Evolutionary conservation across 2,888 invertebrate genomes (phyloP), one percentile per base, ranked within the genome.

Genomic region (Acanthacorydalis orientalis): DNA sequence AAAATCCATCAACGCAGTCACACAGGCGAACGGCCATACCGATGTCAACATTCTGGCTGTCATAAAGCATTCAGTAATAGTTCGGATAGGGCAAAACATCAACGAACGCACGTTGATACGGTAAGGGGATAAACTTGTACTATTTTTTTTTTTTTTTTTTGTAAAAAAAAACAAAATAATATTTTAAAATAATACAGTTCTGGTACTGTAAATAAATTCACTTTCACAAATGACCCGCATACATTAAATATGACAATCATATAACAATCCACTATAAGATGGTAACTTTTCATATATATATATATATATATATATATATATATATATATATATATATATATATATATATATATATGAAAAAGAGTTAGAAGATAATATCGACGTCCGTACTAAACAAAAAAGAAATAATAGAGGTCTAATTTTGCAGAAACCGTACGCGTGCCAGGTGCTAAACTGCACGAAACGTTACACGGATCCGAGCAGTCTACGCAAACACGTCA

Each of bases 21-120:
- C 64, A 95, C 93, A 0, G 97, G 97, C 0, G 97, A 97, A 65
- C 75, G 95, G 40, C 97, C 97, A 0, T 97, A 97, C 61, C 77
- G 86, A 49, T 98, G 97, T 59, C 92, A 93, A 55, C 90, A 89
- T 54, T 78, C 83, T 1, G 86, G 87, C 47, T 98, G 97, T 64
- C 71, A 81, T 43, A 97, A 98, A 65, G 92, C 96, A 1, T 98
- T 98, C 70, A 95, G 93, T 59, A 98, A 98, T 67, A 96, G 96
- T 51, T 96, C 95, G 1, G 98, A 98, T 64, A 72, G 97, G 46
- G 97, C 97, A 7, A 98, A 98, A 67, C 98, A 98, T 68, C 96
- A 97, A 69, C 72, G 97, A 57, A 98, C 97, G 1, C 98, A 98
- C 68, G 92, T 93, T 56, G 95, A 96, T 67, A 91, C 93, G 63